These are phyloP conservation scores for Burhinus oedicnemus DNA, from an alignment of 2,113 vertebrate genomes.

Conservation along the genomic window DNA sequence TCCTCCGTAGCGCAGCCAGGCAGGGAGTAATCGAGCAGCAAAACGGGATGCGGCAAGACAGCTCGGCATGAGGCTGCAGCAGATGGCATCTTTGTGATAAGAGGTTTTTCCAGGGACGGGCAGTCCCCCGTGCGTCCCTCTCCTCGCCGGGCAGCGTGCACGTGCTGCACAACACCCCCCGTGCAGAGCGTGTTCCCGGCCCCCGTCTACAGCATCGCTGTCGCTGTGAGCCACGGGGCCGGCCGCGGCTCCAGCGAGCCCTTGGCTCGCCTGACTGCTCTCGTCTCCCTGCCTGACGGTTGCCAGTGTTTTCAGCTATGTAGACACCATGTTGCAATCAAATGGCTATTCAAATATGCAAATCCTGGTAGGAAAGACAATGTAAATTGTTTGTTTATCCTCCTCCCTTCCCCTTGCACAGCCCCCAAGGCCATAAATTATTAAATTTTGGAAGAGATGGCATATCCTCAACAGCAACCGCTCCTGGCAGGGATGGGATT, in stretches of 20 bases:
- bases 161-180: background rate
- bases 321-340: background rate
- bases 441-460: slow-evolving; percentile 19
- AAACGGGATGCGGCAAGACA: background rate
- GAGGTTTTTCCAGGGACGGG: background rate
- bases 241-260: background rate
- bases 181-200: background rate
- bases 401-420: background rate
- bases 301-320: background rate
- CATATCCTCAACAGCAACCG: background rate
- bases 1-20: background rate
- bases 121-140: background rate
- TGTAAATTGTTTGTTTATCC: slow-evolving; percentile 53
- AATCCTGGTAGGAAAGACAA: slow-evolving; percentile 38
- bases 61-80: background rate
- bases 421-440: slow-evolving; percentile 51
- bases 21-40: background rate
- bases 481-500: background rate
- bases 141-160: background rate
- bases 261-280: background rate
- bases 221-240: background rate
- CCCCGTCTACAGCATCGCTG: background rate
- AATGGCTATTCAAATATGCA: slow-evolving; percentile 31
- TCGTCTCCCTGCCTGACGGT: background rate
- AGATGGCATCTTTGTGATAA: background rate